A percentile compares a stretch with the other conserved stretches of the same genome.
Evolutionary conservation across 2,113 vertebrate species (phyloP).

Genomic region (Channa maculata): DNA sequence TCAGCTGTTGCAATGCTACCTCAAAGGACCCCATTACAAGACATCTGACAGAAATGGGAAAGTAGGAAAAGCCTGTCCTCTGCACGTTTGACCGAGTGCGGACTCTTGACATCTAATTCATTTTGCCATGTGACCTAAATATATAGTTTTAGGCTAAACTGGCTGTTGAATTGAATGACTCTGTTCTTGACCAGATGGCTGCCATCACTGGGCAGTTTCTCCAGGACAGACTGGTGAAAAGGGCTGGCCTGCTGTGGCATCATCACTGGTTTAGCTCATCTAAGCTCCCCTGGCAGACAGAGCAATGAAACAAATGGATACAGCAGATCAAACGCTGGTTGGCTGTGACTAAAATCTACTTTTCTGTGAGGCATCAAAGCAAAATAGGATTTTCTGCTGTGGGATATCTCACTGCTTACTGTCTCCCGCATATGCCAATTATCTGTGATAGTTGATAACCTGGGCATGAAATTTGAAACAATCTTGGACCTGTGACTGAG

Average conservation of each 20-base stretch:
- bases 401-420: slow-evolving; percentile 40
- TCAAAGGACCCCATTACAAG: slow-evolving; percentile 30
- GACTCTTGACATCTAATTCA: slow-evolving; percentile 35
- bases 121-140: slow-evolving; percentile 49
- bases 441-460: slow-evolving; percentile 43
- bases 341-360: slow-evolving; percentile 74
- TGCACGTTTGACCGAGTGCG: slow-evolving; percentile 18
- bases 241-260: slow-evolving; percentile 45
- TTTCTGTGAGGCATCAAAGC: slow-evolving; percentile 67
- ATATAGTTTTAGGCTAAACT: slow-evolving; percentile 28
- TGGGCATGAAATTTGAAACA: slow-evolving; percentile 42
- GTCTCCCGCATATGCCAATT: slow-evolving; percentile 46
- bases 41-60: slow-evolving; percentile 9
- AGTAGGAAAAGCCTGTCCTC: slow-evolving; percentile 8
- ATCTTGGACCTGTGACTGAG: slow-evolving; percentile 25
- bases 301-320: slow-evolving; percentile 66
- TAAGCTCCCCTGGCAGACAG: slow-evolving; percentile 56
- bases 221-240: slow-evolving; percentile 37
- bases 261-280: slow-evolving; percentile 61
- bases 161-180: slow-evolving; percentile 24
- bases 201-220: slow-evolving; percentile 25
- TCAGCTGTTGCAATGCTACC: slow-evolving; percentile 37
- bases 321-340: slow-evolving; percentile 72
- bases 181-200: slow-evolving; percentile 46
- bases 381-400: slow-evolving; percentile 69